Evolutionary conservation across 2,797 vertebrate species (phyloP), one percentile per base, ranked within the genome.

Genomic region (Sebastes trivittatus): DNA sequence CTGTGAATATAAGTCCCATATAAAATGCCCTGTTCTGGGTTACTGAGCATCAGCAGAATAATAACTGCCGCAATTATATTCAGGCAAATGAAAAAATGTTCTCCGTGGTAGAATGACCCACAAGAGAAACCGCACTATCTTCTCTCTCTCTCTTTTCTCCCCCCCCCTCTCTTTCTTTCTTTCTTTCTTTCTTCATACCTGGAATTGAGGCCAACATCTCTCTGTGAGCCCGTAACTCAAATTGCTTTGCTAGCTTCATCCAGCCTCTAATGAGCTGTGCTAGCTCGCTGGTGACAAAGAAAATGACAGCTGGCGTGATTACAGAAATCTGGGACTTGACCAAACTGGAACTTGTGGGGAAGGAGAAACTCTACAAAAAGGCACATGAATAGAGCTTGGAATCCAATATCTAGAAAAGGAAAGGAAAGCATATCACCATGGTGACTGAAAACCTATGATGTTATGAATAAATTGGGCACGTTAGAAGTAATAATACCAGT

Each of bases 251-350:
- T 42, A 56, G 79, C 77, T 77, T 76, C 83, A 70, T 32, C 61
- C 84, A 61, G 67, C 5, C 42, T 76, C 80, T 91, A 90, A 93
- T 88, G 87, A 91, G 85, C 86, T 59, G 72, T 11, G 52, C 64
- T 68, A 16, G 78, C 82, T 77, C 23, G 27, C 52, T 61, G 69
- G 79, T 87, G 86, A 78, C 75, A 81, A 85, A 80, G 64, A 74
- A 80, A 85, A 67, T 71, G 88, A 81, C 70, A 88, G 81, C 74
- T 73, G 73, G 62, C 30, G 38, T 69, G 75, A 87, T 89, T 85
- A 87, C 64, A 82, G 66, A 83, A 79, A 83, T 78, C 25, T 87
- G 75, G 76, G 78, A 80, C 49, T 79, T 76, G 58, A 83, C 74
- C 75, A 84, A 88, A 84, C 54, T 75, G 60, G 34, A 85, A 86